Evolutionary conservation across 2,797 vertebrate species (phyloP), one percentile per base, ranked within the genome.

Genomic region (Hoplostethus mediterraneus): DNA sequence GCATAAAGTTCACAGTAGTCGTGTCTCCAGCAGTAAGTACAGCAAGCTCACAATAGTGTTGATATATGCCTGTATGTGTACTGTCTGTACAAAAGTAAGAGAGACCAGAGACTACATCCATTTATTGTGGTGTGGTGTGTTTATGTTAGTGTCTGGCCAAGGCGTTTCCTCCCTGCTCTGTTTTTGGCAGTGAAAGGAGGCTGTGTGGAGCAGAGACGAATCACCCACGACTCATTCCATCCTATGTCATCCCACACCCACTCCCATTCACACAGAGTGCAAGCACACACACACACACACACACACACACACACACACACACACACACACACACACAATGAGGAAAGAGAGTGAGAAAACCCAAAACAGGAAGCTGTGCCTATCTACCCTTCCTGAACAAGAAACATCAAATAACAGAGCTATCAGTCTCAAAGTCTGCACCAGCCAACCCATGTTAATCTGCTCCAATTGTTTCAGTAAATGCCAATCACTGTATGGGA

Each of bases 151-250:
- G 71, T 63, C 28, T 45, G 62, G 13, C 66, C 0, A 6, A 77
- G 65, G 67, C 63, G 3, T 80, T 77, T 86, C 73, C 78, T 63
- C 49, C 77, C 51, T 65, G 73, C 42, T 76, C 60, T 63, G 48
- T 63, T 77, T 78, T 64, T 79, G 62, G 59, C 77, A 64, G 33
- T 25, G 13, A 74, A 75, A 59, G 25, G 30, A 74, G 53, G 17
- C 57, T 44, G 9, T 13, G 45, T 77, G 62, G 30, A 51, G 42
- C 48, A 56, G 4, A 59, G 54, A 31, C 0, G 0, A 62, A 51
- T 73, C 57, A 77, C 31, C 56, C 44, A 49, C 66, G 66, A 56
- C 67, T 77, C 69, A 73, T 80, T 79, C 70, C 57, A 71, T 33
- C 38, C 64, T 67, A 21, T 31, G 16, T 62, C 60, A 9, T 61